Base-by-base conservation (phyloP, 2,113 vertebrate species). In the Trematocara stigmaticum region DNA sequence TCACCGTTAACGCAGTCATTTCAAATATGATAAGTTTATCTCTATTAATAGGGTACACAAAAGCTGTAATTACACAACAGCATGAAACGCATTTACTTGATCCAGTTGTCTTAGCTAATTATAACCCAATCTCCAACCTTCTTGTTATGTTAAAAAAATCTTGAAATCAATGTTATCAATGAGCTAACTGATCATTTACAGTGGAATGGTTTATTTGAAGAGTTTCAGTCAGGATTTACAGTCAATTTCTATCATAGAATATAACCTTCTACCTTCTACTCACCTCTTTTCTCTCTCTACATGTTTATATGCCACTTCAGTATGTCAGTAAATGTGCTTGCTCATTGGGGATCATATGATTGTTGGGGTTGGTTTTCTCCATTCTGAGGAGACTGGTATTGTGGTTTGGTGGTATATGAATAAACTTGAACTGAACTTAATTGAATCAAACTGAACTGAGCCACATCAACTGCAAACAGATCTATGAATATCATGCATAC, bases 341-440 rank as follows among this genome's bases (percentile, higher is more conserved):
- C 2, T 64, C 59, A 38, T 20, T 38, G 59, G 59, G 59, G 18
- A 64, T 64, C 18, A 38, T 64, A 18, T 38, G 16, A 38, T 38
- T 38, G 59, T 64, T 64, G 18, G 59, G 18, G 18, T 20, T 64
- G 59, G 18, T 20, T 64, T 64, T 64, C 59, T 38, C 59, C 34
- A 38, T 1, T 64, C 59, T 64, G 59, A 38, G 34, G 34, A 64
- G 34, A 38, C 34, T 64, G 59, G 34, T 3, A 12, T 64, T 64
- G 59, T 64, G 59, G 18, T 64, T 64, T 64, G 34, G 34, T 38
- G 18, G 59, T 64, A 20, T 64, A 64, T 38, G 38, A 38, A 64
- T 64, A 64, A 64, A 64, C 59, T n/a, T 64, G 34, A 64, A 64
- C 16, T 38, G 31, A 64, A 64, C 34, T 38, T 38, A 64, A 64